These are phyloP conservation scores for Psammodynastes pulverulentus DNA, from an alignment of 2,113 vertebrate genomes.

Conservation along the genomic window DNA sequence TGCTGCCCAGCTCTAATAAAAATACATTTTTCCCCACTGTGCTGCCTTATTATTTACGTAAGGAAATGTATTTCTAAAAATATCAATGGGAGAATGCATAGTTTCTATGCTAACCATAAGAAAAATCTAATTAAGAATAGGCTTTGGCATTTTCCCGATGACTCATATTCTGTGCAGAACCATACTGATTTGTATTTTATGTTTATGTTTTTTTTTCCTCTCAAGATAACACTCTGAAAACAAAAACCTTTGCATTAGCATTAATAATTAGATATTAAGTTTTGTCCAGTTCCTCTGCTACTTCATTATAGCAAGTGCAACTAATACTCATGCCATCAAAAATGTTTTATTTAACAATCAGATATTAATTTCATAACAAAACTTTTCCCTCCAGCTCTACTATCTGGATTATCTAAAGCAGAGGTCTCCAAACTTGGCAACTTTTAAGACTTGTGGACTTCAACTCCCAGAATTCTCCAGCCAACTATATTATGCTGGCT, in stretches of 20 bases:
- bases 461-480: too few relatives aligned
- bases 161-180: background rate
- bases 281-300: background rate
- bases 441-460: too few relatives aligned
- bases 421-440: too few relatives aligned
- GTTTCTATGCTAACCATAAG: background rate
- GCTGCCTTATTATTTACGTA: background rate
- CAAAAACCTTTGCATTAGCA: background rate
- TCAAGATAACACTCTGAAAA: background rate
- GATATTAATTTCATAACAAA: background rate
- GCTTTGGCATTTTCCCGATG: background rate
- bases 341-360: background rate
- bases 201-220: background rate
- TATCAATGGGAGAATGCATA: background rate
- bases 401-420: background rate
- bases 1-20: background rate
- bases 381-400: background rate
- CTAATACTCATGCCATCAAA: background rate
- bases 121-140: background rate
- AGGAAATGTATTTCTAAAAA: background rate
- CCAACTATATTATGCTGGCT: too few relatives aligned
- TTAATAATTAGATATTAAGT: background rate
- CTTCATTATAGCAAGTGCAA: background rate
- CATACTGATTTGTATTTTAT: background rate
- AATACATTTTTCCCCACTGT: background rate